Base-by-base conservation (phyloP, 1,140 invertebrate species). In the Branchinecta lynchi region DNA sequence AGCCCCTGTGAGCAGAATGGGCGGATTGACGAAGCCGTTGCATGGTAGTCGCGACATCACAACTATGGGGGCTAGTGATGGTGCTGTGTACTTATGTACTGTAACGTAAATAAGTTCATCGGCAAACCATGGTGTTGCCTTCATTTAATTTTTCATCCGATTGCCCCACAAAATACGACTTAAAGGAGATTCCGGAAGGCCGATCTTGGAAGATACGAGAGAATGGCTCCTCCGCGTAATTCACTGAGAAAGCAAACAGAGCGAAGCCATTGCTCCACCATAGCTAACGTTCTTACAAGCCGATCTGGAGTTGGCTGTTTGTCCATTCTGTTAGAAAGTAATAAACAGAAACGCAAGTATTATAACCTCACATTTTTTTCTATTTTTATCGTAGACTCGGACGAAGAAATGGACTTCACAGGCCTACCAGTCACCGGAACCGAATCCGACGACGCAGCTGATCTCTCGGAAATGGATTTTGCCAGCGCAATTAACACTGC, bases 401-500 rank as follows among this genome's bases (percentile, higher is more conserved):
- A 60, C 12, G 51, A 60, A 12, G 51, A 60, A 20, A 60, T 60
- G 51, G 51, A 60, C 17, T 60, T 60, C 6, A 15, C 51, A 2
- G 17, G 12, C 12, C 12, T 60, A 3, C 51, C 51, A 12, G 12
- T 20, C 12, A 12, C 17, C 17, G 51, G 51, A 20, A 20, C 51
- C 51, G 51, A 60, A 60, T 60, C 51, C 17, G 51, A 60, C 51
- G 51, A 60, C 17, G 51, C 17, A 12, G 51, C 51, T 15, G 51
- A 60, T 60, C 51, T 60, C 12, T 60, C 51, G 12, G 51, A 60
- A 60, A 60, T 60, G 51, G 51, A 60, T 60, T 60, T 60, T 3
- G 51, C 17, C 17, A 15, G 12, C 12, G 51, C 51, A 60, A 60
- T 60, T 15, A 60, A 60, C 17, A 60, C 51, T 15, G 51, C 51